Evolutionary conservation across 2,797 vertebrate species (phyloP), one percentile per base, ranked within the genome.

Genomic region (Diplodus sargus): DNA sequence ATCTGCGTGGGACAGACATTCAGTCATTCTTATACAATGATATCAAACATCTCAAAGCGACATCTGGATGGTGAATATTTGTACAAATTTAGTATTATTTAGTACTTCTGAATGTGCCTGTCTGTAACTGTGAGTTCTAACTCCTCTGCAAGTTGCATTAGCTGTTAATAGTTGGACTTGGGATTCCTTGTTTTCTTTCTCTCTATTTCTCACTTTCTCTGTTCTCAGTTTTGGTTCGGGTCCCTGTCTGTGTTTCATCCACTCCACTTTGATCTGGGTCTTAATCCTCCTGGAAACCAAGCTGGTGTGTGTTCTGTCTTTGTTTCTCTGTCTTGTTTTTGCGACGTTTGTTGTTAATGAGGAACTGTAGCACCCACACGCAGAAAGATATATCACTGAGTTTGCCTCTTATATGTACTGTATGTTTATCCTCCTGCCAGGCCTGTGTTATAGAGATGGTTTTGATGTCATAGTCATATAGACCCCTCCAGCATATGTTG

Each of bases 191-290:
- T 45, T 4, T 76, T 4, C 11, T 66, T 4, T 57, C 30, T 59
- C 22, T 34, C 10, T 52, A 14, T 58, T 49, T 12, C 14, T 34
- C 14, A 23, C 16, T 14, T 18, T 67, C 49, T 68, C 22, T 14
- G 45, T 1, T 70, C n/a, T 53, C 22, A 16, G 25, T 39, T 79
- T 77, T 58, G 34, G 64, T 74, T 79, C 17, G 75, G 56, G n/a
- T 60, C 60, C 42, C 39, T 51, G n/a, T 66, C 14, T 56, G 10
- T 22, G 53, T 52, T 67, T 53, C 43, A 59, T 57, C 23, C 48
- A 25, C 28, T 43, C 14, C 34, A 43, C 53, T 76, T 64, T 74
- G 67, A 80, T 78, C 52, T 68, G 12, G 5, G n/a, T 75, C 13
- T 61, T 76, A 65, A 70, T 70, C 25, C 58, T 76, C 53, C 34